Percentiles rank a stretch among this genome's conserved stretches.
Evolutionary conservation across 2,113 vertebrate species (phyloP).

Genomic region (Aegotheles bennettii): DNA sequence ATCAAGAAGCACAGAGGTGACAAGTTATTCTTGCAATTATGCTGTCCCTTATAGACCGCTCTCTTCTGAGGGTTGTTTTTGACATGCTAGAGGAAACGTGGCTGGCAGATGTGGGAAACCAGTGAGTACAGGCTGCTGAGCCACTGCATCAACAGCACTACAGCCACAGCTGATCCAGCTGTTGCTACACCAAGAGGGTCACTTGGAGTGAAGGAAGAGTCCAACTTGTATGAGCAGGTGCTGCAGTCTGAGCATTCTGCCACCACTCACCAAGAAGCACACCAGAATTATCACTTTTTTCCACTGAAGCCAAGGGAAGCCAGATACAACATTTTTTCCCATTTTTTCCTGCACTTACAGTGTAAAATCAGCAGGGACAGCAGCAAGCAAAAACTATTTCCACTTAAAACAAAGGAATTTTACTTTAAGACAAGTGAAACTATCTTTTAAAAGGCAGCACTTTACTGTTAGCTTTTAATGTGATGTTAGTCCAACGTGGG

Average conservation of each 20-base stretch:
- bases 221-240: constrained; percentile 35
- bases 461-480: not conserved
- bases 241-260: constrained; percentile 63
- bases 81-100: not conserved
- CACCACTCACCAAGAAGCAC: constrained; percentile 37
- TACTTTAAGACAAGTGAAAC: not conserved
- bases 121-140: fast-evolving
- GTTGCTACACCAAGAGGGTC: not conserved
- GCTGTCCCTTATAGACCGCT: fast-evolving
- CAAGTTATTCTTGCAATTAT: not conserved
- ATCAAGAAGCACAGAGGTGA: not conserved
- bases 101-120: not conserved
- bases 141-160: not conserved
- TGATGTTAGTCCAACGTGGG: not conserved
- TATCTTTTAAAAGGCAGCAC: not conserved
- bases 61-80: not conserved
- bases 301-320: constrained; percentile 31
- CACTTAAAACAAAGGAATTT: not conserved
- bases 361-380: constrained; percentile 7
- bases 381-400: not conserved
- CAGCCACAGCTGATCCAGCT: not conserved
- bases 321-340: constrained; percentile 54
- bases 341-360: constrained; percentile 14
- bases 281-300: constrained; percentile 62
- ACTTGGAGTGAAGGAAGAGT: not conserved